phyloP scores from a whole-genome alignment of 2,888 invertebrate species.

The Caenorhabditis macrosperma region DNA sequence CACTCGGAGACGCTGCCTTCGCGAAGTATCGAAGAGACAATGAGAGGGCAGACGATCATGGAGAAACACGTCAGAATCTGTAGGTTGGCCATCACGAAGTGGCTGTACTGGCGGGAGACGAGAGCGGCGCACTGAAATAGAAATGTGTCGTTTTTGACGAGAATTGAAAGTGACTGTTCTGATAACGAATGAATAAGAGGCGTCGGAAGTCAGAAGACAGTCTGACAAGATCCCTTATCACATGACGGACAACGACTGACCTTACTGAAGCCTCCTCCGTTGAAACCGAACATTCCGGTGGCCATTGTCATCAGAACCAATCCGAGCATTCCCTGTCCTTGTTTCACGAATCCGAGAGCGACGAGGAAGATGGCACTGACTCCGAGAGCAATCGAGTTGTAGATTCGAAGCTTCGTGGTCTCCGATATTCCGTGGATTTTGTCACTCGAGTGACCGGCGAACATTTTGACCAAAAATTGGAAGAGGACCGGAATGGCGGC shows the following conservation, averaged over 20 bases:
- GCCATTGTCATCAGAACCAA: constrained; percentile 73
- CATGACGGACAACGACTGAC: constrained; percentile 23
- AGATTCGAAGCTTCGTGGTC: constrained; percentile 75
- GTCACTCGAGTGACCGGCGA: constrained; percentile 78
- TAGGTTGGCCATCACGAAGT: constrained; percentile 79
- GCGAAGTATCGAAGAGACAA: constrained; percentile 65
- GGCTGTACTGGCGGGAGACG: constrained; percentile 77
- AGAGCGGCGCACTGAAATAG: constrained; percentile 70
- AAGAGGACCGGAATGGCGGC: constrained; percentile 78
- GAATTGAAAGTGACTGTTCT: background rate
- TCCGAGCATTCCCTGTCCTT: constrained; percentile 67
- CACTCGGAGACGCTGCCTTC: constrained; percentile 71
- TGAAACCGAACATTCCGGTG: constrained; percentile 79
- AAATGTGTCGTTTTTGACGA: background rate
- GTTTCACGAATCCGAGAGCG: constrained; percentile 71
- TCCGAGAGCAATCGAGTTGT: constrained; percentile 76
- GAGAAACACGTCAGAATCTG: constrained; percentile 78
- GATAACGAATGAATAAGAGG: background rate
- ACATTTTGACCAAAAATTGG: constrained; percentile 77
- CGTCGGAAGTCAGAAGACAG: background rate
- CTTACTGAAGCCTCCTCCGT: constrained; percentile 64
- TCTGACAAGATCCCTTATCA: background rate
- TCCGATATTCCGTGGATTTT: constrained; percentile 71
- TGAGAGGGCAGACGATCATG: constrained; percentile 77
- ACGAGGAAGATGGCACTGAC: constrained; percentile 75